Evolutionary conservation across 2,888 invertebrate genomes (phyloP).

Genomic region (Stenurella melanura): DNA sequence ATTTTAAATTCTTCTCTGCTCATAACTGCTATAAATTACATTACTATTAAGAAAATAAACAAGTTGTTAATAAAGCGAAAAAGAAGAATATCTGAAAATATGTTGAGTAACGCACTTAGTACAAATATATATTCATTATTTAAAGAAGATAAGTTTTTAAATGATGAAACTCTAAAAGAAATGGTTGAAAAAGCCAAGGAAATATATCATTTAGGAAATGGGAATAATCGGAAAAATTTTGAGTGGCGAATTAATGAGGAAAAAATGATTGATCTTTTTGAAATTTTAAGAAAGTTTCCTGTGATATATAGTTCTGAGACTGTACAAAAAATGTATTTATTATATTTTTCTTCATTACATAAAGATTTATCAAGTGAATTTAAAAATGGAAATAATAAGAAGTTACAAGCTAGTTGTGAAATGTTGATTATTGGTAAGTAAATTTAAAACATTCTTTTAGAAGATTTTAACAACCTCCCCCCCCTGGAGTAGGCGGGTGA

Average conservation of each 20-base stretch:
- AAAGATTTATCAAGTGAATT: constrained; percentile 58
- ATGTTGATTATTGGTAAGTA: constrained; percentile 61
- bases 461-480: too few species aligned
- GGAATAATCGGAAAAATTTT: background rate
- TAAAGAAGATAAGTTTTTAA: constrained; percentile 56
- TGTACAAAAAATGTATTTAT: constrained; percentile 60
- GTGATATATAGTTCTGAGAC: constrained; percentile 60
- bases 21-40: constrained; percentile 58
- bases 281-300: constrained; percentile 63
- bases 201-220: constrained; percentile 41
- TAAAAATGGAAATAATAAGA: constrained; percentile 41
- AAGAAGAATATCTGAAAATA: constrained; percentile 59
- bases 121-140: constrained; percentile 58
- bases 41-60: constrained; percentile 63
- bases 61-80: constrained; percentile 64
- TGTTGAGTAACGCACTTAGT: constrained; percentile 52
- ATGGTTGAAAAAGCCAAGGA: constrained; percentile 47
- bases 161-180: constrained; percentile 41
- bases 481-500: too few species aligned
- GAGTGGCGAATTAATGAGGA: constrained; percentile 52
- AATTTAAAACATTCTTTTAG: background rate
- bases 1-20: constrained; percentile 56
- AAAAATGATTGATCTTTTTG: constrained; percentile 55
- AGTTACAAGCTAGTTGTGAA: constrained; percentile 45
- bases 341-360: constrained; percentile 65